Percentiles rank a stretch among this genome's conserved stretches.
Conservation (phyloP, 2,888 invertebrate genomes). For the Ametastegia equiseti region DNA sequence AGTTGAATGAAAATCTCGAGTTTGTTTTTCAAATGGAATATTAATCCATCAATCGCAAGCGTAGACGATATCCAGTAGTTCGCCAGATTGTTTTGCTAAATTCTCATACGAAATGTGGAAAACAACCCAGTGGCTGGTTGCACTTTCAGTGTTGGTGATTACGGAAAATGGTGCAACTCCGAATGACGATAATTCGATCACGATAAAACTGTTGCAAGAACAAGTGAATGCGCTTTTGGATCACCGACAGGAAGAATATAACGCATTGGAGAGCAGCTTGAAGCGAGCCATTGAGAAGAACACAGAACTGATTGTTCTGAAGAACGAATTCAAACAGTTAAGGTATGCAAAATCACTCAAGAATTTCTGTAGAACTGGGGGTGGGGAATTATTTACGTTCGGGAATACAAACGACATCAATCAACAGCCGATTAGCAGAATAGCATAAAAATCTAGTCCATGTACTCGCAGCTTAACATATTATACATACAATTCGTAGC, state of each 20-base stretch:
- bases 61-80: background rate
- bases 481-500: no score
- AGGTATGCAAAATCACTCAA: conserved; percentile 71
- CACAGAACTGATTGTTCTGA: conserved; percentile 77
- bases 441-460: background rate
- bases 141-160: conserved; percentile 21
- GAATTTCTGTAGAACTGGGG: background rate
- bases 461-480: no score
- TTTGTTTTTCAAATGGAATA: background rate
- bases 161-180: conserved; percentile 45
- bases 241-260: conserved; percentile 78
- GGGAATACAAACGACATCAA: background rate
- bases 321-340: conserved; percentile 77
- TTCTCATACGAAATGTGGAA: conserved; percentile 31
- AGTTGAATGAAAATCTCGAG: background rate
- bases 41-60: background rate
- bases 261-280: conserved; percentile 78
- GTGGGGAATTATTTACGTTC: background rate
- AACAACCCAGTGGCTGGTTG: conserved; percentile 33
- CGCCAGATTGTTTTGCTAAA: conserved; percentile 1
- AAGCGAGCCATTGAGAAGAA: conserved; percentile 77
- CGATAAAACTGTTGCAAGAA: conserved; percentile 77
- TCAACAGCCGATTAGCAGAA: background rate
- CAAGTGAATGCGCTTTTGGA: conserved; percentile 78
- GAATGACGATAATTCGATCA: conserved; percentile 69